Percentiles rank a stretch among this genome's conserved stretches.
Evolutionary conservation across 2,113 vertebrate species (phyloP).

Genomic region (Scomber colias): DNA sequence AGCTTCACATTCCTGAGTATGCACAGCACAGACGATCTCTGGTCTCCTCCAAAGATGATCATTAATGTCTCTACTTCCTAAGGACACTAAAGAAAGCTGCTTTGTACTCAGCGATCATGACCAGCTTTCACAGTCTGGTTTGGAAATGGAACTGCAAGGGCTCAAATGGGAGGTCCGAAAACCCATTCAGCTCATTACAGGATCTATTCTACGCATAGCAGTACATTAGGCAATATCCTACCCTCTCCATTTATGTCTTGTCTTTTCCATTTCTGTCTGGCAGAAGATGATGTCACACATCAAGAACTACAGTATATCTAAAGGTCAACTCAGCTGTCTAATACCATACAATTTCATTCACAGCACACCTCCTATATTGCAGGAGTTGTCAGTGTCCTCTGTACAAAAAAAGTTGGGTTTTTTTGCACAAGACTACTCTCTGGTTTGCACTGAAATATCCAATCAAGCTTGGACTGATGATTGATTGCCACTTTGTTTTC

Average conservation of each 20-base stretch:
- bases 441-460: no score
- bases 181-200: constrained; percentile 4
- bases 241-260: not conserved
- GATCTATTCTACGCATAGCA: not conserved
- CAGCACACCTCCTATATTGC: not conserved
- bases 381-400: not conserved
- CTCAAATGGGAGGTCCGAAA: not conserved
- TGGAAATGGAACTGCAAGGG: not conserved
- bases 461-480: not conserved
- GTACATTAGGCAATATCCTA: not conserved
- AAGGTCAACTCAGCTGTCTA: no score
- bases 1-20: not conserved
- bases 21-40: not conserved
- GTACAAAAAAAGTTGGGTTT: no score
- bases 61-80: not conserved
- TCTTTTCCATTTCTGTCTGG: not conserved
- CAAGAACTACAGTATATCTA: no score
- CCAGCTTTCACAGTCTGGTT: not conserved
- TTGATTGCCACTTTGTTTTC: not conserved
- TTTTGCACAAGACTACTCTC: not conserved
- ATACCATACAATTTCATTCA: no score
- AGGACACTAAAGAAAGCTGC: not conserved
- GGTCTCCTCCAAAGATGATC: not conserved
- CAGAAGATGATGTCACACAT: not conserved
- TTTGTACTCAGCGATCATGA: not conserved